Conservation (phyloP, 2,113 vertebrate genomes). For the Lucifuga dentata region DNA sequence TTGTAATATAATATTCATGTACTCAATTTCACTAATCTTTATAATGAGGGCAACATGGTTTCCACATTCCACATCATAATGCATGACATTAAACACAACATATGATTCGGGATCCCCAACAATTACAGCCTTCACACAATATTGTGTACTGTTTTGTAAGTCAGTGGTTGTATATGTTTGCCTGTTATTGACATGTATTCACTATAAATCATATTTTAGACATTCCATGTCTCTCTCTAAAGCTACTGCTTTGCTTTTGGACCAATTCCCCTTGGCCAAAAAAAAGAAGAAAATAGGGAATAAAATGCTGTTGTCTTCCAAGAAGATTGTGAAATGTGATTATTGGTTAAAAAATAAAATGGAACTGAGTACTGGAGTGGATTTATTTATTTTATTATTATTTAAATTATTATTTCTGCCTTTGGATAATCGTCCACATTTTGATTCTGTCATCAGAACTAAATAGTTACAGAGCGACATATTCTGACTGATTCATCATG, state of each 20-base stretch:
- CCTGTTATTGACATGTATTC: conserved; percentile 57
- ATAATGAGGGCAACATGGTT: conserved; percentile 8
- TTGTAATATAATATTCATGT: conserved; percentile 15
- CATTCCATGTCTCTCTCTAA: conserved; percentile 77
- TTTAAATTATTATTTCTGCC: not conserved
- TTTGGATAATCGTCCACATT: no score
- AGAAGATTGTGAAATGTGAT: conserved; percentile 84
- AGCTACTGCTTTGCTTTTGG: conserved; percentile 80
- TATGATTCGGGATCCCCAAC: conserved; percentile 35
- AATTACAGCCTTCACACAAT: conserved; percentile 49
- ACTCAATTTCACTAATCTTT: not conserved
- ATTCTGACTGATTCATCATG: no score
- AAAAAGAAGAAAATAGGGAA: conserved; percentile 64
- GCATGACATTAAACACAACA: no score
- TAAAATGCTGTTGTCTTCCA: conserved; percentile 83
- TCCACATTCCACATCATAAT: conserved; percentile 16
- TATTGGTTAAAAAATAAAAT: conserved; percentile 76
- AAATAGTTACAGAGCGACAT: not conserved
- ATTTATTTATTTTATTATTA: no score
- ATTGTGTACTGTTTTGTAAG: conserved; percentile 70
- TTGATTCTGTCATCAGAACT: not conserved
- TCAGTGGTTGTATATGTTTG: conserved; percentile 65
- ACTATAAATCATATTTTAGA: conserved; percentile 62
- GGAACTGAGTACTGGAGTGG: conserved; percentile 44
- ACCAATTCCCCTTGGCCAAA: conserved; percentile 78